Conservation (phyloP, 2,113 vertebrate species). For the Corythaeola cristata region DNA sequence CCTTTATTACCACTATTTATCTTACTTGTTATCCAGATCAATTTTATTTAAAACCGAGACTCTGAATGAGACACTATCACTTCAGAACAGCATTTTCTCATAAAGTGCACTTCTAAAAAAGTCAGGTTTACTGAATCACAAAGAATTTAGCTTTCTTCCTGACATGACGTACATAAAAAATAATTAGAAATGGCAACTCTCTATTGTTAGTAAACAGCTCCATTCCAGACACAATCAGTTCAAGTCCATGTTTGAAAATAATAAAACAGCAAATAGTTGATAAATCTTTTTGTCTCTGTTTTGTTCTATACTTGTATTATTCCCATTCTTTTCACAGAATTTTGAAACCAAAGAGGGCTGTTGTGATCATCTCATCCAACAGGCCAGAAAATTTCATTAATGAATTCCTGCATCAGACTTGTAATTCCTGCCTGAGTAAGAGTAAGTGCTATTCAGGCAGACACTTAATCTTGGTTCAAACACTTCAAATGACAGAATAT, state of each 20-base stretch:
- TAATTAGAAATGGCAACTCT: not conserved
- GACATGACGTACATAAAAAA: not conserved
- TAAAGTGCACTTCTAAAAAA: not conserved
- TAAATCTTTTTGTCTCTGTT: not conserved
- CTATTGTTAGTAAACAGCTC: not conserved
- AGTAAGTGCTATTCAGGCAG: not conserved
- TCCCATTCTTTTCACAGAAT: not conserved
- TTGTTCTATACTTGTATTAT: not conserved
- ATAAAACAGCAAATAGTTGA: not conserved
- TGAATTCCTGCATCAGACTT: not conserved
- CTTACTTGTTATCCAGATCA: constrained; percentile 21
- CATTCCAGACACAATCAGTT: not conserved
- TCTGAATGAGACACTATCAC: not conserved
- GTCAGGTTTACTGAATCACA: not conserved
- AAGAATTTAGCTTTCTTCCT: not conserved
- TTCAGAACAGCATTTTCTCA: not conserved
- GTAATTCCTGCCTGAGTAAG: not conserved
- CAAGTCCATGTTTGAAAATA: not conserved
- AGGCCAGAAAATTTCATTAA: not conserved
- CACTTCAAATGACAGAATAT: not conserved
- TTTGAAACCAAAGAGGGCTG: not conserved
- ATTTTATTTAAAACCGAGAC: constrained; percentile 15
- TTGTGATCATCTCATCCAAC: not conserved
- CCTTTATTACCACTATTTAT: constrained; percentile 1
- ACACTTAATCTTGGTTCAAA: not conserved